Conservation (phyloP, 2,888 invertebrate genomes). For the Erannis defoliaria region DNA sequence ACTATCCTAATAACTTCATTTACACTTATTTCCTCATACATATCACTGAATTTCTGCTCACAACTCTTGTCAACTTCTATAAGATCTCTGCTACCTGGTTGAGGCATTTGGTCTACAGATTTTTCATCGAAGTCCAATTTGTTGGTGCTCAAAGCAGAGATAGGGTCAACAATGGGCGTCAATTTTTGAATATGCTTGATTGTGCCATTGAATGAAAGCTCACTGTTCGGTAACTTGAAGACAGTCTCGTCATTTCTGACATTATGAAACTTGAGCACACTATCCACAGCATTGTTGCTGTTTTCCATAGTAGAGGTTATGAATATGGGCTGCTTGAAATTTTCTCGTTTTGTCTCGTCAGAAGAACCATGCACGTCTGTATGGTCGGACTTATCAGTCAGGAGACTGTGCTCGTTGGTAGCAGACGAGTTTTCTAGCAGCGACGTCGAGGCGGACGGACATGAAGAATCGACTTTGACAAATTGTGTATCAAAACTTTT, state of each 20-base stretch:
- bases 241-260: conserved; percentile 69
- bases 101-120: conserved; percentile 48
- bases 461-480: conserved; percentile 66
- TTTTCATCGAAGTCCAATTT: conserved; percentile 61
- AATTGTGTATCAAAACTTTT: conserved; percentile 65
- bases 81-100: conserved; percentile 44
- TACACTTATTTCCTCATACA: conserved; percentile 55
- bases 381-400: conserved; percentile 71
- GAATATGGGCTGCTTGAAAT: conserved; percentile 71
- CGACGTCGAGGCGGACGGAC: conserved; percentile 62
- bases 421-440: conserved; percentile 67
- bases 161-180: conserved; percentile 79
- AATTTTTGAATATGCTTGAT: conserved; percentile 80
- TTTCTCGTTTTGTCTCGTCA: conserved; percentile 71
- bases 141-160: conserved; percentile 69
- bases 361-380: conserved; percentile 69
- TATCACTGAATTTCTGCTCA: conserved; percentile 54
- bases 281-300: conserved; percentile 83
- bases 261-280: conserved; percentile 74
- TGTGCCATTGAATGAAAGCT: conserved; percentile 81
- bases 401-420: conserved; percentile 66
- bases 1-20: conserved; percentile 54
- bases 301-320: conserved; percentile 84
- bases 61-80: conserved; percentile 46
- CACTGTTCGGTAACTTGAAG: conserved; percentile 80